phyloP scores from a whole-genome alignment of 64 coral and sea anemone genomes.

The Cladopsammia gracilis region DNA sequence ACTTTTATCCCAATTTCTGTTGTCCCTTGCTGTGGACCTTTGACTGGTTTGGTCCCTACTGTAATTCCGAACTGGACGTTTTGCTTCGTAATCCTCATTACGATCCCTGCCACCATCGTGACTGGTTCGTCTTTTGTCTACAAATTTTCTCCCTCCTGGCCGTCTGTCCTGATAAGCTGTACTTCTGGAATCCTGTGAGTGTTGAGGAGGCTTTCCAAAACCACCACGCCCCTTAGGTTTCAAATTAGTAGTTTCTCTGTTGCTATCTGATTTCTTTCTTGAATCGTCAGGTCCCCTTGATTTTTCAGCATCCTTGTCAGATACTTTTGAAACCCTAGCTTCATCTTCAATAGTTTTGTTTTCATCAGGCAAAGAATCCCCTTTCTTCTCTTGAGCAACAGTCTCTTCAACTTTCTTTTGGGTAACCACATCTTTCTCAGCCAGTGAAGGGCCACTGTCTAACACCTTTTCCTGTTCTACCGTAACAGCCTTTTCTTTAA shows the following conservation, averaged over 20 bases:
- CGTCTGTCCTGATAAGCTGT: constrained; percentile 10
- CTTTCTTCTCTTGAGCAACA: neutral
- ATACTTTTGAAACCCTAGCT: neutral
- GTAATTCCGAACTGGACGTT: neutral
- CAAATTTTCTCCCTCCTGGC: neutral
- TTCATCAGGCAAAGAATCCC: neutral
- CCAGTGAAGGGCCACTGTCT: neutral
- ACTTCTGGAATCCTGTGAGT: constrained; percentile 17
- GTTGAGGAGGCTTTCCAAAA: neutral
- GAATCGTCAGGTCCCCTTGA: neutral
- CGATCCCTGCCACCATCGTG: constrained; percentile 8
- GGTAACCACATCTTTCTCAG: neutral
- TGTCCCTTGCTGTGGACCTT: constrained; percentile 23
- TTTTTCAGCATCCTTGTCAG: neutral
- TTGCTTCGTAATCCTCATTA: neutral
- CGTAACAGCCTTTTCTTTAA: neutral
- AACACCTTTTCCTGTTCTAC: neutral
- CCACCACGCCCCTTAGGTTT: constrained; percentile 53
- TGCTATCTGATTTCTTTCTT: constrained; percentile 22
- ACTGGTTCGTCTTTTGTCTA: neutral
- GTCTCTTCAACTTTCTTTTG: neutral
- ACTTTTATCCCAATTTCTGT: constrained; percentile 36
- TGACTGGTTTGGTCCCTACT: constrained; percentile 14
- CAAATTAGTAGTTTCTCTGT: neutral
- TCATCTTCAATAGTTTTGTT: constrained; percentile 1